Conservation (phyloP, 2,113 vertebrate genomes). For the Poecile atricapillus region DNA sequence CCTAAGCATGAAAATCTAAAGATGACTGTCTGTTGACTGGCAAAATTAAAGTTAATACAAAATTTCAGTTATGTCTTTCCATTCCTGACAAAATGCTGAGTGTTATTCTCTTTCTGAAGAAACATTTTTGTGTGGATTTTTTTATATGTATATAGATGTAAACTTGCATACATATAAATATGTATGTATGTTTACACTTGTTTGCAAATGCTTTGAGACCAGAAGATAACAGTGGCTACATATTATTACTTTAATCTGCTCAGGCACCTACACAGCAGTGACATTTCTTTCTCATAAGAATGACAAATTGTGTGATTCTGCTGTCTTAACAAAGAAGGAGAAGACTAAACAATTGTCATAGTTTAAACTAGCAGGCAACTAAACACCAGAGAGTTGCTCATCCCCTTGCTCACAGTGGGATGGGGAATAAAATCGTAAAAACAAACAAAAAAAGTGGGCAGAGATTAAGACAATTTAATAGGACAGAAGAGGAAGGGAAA, state of each 20-base stretch:
- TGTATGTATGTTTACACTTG: not conserved
- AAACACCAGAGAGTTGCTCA: not conserved
- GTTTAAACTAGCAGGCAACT: not conserved
- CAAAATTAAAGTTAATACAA: not conserved
- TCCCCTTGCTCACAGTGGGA: not conserved
- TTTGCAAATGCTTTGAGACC: not conserved
- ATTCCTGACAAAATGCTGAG: not conserved
- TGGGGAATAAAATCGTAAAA: rapidly evolving
- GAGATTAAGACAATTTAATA: not conserved
- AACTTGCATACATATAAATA: not conserved
- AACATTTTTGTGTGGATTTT: not conserved
- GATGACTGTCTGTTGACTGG: not conserved
- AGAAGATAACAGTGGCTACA: not conserved
- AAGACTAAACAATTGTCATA: not conserved
- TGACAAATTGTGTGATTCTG: not conserved
- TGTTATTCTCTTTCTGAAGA: not conserved
- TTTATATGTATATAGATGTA: not conserved
- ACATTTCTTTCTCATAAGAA: not conserved
- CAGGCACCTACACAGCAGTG: not conserved
- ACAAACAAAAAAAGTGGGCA: not conserved
- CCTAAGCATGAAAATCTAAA: not conserved
- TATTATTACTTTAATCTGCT: not conserved
- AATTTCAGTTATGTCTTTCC: not conserved
- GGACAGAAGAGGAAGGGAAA: not conserved
- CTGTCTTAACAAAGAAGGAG: not conserved